Base-by-base conservation (phyloP, 1,140 invertebrate species). In the Whitmania pigra region DNA sequence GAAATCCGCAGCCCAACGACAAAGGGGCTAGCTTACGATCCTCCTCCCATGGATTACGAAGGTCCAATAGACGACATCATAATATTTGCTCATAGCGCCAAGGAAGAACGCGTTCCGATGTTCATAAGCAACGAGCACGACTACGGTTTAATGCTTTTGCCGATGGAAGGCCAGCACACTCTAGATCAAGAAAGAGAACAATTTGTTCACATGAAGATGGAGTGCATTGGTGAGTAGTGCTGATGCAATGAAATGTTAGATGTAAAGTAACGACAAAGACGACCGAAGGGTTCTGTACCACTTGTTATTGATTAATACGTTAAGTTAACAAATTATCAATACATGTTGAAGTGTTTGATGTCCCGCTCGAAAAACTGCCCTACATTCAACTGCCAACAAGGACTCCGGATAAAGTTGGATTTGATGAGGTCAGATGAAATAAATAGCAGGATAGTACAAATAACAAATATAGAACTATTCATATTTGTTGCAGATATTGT, bases 61-160 rank as follows among this genome's bases (percentile, higher is more conserved):
- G 90, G 91, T 53, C 92, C 93, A 0, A 81, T 86, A 11, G 93
- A 97, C 84, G 94, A 98, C 81, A 94, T 97, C 54, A 96, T 97
- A 77, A 86, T 89, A 17, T 97, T 99, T 85, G 93, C 93, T 9
- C 78, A 90, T 13, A 89, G 88, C 73, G 93, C 94, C 17, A 89
- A 88, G 78, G 71, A 77, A 76, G 74, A 77, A 78, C 72, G 78
- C 74, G 82, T 94, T 68, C 80, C 86, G 4, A 83, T 97, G 77
- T 83, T 88, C 79, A 80, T 97, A 22, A 89, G 91, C 75, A 97
- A 97, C 79, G 88, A 90, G 71, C 77, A 89, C 36, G 77, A 85
- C 5, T 96, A 89, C 83, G 94, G 94, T 0, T 94, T 87, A 77
- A 83, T 95, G 6, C 87, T 88, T 77, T 85, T 89, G 18, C 93